Conservation (phyloP, 2,888 invertebrate species). For the Drosophila phalerata region DNA sequence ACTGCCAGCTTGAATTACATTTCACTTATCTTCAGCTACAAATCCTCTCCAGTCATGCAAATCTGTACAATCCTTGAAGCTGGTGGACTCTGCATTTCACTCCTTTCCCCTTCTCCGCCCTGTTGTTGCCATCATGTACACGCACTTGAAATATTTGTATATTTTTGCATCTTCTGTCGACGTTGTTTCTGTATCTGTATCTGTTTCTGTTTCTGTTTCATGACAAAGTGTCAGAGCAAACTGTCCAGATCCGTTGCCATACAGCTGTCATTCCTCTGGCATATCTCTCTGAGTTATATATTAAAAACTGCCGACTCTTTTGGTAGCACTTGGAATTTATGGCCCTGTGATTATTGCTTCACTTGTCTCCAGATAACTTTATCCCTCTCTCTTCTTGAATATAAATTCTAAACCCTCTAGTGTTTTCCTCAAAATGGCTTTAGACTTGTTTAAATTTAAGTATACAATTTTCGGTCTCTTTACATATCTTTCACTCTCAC, state of each 20-base stretch:
- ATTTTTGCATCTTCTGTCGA: conserved; percentile 65
- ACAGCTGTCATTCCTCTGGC: conserved; percentile 63
- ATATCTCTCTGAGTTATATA: conserved; percentile 69
- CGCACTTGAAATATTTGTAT: conserved; percentile 45
- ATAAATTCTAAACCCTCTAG: conserved; percentile 48
- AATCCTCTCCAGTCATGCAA: conserved; percentile 56
- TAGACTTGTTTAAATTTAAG: conserved; percentile 45
- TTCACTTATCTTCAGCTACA: conserved; percentile 60
- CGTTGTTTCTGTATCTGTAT: conserved; percentile 7
- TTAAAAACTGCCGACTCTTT: conserved; percentile 69
- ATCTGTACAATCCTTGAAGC: conserved; percentile 59
- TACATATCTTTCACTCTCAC: background rate
- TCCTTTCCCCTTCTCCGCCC: background rate
- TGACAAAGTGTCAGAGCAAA: conserved; percentile 71
- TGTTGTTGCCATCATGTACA: conserved; percentile 57
- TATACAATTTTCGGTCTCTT: conserved; percentile 55
- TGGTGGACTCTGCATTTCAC: conserved; percentile 26
- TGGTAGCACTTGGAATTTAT: conserved; percentile 67
- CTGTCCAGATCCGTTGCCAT: conserved; percentile 56
- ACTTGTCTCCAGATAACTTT: conserved; percentile 71
- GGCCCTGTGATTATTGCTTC: conserved; percentile 74
- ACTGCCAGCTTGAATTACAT: conserved; percentile 63
- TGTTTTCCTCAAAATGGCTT: conserved; percentile 1
- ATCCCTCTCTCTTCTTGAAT: conserved; percentile 15
- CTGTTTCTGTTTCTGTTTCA: conserved; percentile 56